These are phyloP conservation scores for Anthonomus grandis DNA, from an alignment of 1,140 invertebrate species.

Conservation along the genomic window DNA sequence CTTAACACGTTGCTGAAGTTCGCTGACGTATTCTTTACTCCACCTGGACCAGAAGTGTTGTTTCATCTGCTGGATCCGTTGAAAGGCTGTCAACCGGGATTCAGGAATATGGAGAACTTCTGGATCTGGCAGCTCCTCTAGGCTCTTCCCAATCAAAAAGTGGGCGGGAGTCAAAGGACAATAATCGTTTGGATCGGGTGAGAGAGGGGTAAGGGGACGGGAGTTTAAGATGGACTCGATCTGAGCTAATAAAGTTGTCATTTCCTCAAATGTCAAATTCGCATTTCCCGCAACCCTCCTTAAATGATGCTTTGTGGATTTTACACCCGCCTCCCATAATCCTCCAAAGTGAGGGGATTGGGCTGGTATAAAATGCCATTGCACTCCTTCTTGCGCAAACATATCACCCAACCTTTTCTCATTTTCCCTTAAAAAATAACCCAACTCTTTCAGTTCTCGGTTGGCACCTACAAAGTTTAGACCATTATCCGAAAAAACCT, in stretches of 20 bases:
- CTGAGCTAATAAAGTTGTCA: conserved; percentile 19
- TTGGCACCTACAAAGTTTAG: conserved; percentile 18
- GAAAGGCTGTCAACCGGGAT: conserved; percentile 7
- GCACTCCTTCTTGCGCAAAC: not conserved
- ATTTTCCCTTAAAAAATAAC: not conserved
- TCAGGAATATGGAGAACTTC: conserved; percentile 8
- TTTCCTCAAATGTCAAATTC: conserved; percentile 31
- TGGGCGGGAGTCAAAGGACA: conserved; percentile 25
- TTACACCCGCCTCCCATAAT: conserved; percentile 31
- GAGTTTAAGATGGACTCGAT: conserved; percentile 30
- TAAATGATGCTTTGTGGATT: conserved; percentile 46
- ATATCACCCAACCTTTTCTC: not conserved
- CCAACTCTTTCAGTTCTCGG: conserved; percentile 42
- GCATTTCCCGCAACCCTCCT: conserved; percentile 17
- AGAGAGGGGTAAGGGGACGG: conserved; percentile 25
- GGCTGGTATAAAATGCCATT: not conserved
- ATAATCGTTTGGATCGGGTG: conserved; percentile 29
- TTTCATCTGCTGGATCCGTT: conserved; percentile 12
- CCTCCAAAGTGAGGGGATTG: not conserved
- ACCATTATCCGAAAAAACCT: conserved; percentile 36
- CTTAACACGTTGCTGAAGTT: conserved; percentile 28
- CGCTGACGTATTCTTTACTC: conserved; percentile 30
- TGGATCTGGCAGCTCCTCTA: conserved; percentile 6
- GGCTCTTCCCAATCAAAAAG: conserved; percentile 24
- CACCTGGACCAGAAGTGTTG: conserved; percentile 37